These are phyloP conservation scores for Petrolisthes cinctipes DNA, from an alignment of 2,888 invertebrate species.

Conservation along the genomic window DNA sequence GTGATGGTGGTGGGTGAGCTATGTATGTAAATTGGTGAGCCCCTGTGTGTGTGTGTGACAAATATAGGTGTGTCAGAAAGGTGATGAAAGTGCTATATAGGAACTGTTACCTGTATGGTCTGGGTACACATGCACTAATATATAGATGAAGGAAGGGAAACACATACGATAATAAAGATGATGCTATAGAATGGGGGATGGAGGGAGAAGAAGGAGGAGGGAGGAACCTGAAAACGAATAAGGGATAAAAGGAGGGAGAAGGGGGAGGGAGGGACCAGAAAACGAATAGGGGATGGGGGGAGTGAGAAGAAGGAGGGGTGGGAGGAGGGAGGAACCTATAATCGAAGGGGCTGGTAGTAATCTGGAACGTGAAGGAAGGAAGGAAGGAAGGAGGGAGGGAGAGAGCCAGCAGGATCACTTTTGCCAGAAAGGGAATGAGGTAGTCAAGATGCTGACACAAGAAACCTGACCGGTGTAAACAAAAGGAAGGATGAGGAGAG, in stretches of 20 bases:
- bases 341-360: background rate
- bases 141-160: background rate
- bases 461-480: background rate
- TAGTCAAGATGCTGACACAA: background rate
- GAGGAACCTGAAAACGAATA: background rate
- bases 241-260: background rate
- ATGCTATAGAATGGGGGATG: background rate
- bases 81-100: too few species aligned
- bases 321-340: too few species aligned
- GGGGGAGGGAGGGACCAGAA: background rate
- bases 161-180: background rate
- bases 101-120: too few species aligned
- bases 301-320: background rate
- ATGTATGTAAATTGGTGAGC: too few species aligned
- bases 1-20: too few species aligned
- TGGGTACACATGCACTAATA: too few species aligned
- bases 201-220: background rate
- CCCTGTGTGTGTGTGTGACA: too few species aligned
- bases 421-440: background rate
- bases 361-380: background rate
- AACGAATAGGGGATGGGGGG: background rate
- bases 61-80: too few species aligned
- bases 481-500: background rate
- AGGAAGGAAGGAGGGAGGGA: slow-evolving; percentile 10
- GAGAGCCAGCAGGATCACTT: background rate